phyloP scores from a whole-genome alignment of 1,140 invertebrate genomes.

The Thaumatotibia leucotreta region DNA sequence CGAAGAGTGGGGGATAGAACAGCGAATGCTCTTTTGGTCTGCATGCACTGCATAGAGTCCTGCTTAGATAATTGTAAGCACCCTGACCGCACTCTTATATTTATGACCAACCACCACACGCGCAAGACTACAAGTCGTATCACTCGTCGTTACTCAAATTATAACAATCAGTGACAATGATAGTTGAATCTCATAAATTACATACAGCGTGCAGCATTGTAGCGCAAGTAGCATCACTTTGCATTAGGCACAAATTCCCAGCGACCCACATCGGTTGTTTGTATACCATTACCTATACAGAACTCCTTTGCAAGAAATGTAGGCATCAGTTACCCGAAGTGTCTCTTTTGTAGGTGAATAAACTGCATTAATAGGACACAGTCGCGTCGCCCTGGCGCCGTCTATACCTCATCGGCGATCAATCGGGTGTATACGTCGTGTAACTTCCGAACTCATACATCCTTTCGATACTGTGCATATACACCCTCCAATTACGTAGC shows the following conservation, averaged over 20 bases:
- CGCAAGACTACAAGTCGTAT: too few species aligned
- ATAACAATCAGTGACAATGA: too few species aligned
- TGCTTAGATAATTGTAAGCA: too few species aligned
- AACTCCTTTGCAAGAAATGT: not conserved
- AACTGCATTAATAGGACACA: conserved; percentile 50
- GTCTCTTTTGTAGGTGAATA: conserved; percentile 43
- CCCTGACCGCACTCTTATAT: too few species aligned
- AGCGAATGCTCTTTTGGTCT: too few species aligned
- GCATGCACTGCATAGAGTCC: too few species aligned
- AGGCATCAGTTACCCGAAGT: not conserved
- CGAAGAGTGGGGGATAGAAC: too few species aligned
- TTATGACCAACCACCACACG: too few species aligned
- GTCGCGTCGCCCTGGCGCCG: conserved; percentile 48
- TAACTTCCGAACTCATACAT: not conserved
- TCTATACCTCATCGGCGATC: conserved; percentile 1
- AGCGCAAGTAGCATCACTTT: not conserved
- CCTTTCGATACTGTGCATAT: not conserved
- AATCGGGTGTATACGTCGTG: not conserved
- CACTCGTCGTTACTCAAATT: too few species aligned
- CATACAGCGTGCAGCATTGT: too few species aligned
- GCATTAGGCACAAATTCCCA: not conserved
- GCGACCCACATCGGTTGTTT: not conserved
- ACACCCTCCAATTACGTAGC: conserved; percentile 5
- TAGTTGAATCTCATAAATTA: too few species aligned
- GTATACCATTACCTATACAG: not conserved